These are phyloP conservation scores for Zoanthus gigantus DNA, from an alignment of 92 coral and sea anemone genomes.

Conservation along the genomic window DNA sequence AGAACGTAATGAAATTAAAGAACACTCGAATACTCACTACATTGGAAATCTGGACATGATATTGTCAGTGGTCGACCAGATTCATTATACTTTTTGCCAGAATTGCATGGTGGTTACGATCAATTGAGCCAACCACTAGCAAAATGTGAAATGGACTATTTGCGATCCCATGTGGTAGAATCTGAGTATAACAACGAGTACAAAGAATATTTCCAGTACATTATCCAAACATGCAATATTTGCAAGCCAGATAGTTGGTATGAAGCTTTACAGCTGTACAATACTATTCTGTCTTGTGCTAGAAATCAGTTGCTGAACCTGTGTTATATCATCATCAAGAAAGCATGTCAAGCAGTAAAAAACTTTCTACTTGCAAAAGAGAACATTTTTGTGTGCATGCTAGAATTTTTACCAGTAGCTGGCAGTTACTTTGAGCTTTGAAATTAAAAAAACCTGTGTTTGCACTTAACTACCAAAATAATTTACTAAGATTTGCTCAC, in stretches of 20 bases:
- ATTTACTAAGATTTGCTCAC: neutral
- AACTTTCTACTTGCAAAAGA: neutral
- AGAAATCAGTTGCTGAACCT: neutral
- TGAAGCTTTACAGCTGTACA: constrained; percentile 1
- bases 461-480: neutral
- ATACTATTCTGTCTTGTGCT: neutral
- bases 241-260: constrained; percentile 1
- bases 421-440: neutral
- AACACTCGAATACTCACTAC: neutral
- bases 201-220: constrained; percentile 12
- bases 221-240: neutral
- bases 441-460: neutral
- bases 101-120: neutral
- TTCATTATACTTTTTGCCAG: constrained; percentile 3
- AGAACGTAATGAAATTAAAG: neutral
- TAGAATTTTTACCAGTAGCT: neutral
- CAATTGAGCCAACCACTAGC: neutral
- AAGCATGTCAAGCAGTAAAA: neutral
- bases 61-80: constrained; percentile 4
- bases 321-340: neutral
- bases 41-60: neutral
- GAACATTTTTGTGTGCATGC: too few species aligned
- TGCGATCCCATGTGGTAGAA: constrained; percentile 23
- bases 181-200: constrained; percentile 9
- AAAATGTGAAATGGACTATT: constrained; percentile 13